phyloP scores from a whole-genome alignment of 2,113 vertebrate genomes.

The Talpa occidentalis region DNA sequence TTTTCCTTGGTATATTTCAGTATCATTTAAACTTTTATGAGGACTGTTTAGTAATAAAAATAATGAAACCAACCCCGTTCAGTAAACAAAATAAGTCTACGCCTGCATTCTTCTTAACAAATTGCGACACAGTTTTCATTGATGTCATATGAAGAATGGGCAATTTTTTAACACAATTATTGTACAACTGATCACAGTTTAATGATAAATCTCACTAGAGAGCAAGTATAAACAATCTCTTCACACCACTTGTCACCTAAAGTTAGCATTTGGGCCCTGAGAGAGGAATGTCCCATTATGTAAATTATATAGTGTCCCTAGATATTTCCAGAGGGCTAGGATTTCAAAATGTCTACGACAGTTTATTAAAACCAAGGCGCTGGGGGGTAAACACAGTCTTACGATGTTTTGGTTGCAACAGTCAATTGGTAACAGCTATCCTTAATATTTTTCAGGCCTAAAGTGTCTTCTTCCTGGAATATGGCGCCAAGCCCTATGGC shows the following conservation, averaged over 20 bases:
- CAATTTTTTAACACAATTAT: background rate
- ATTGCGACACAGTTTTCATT: slow-evolving; percentile 20
- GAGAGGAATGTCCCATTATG: background rate
- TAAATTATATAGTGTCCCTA: background rate
- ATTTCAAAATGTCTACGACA: slow-evolving; percentile 30
- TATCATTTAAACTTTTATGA: slow-evolving; percentile 27
- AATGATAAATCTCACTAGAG: background rate
- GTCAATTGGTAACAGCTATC: slow-evolving; percentile 63
- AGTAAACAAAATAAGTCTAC: slow-evolving; percentile 36
- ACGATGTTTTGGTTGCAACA: background rate
- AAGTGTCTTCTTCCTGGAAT: slow-evolving; percentile 11
- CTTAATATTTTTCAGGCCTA: slow-evolving; percentile 70
- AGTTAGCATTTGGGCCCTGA: background rate
- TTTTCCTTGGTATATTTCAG: background rate
- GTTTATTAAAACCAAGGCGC: slow-evolving; percentile 57
- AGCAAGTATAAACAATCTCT: background rate
- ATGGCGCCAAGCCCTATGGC: slow-evolving; percentile 38
- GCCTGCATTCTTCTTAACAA: slow-evolving; percentile 9
- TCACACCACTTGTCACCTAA: background rate
- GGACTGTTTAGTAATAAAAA: slow-evolving; percentile 50
- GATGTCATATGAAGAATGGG: background rate
- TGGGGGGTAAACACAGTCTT: background rate
- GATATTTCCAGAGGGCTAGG: background rate
- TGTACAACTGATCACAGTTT: background rate
- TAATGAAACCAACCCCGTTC: slow-evolving; percentile 20